These are phyloP conservation scores for Eunapius fragilis DNA, from an alignment of 37 sponge, comb jelly and placozoan species.

Conservation along the genomic window DNA sequence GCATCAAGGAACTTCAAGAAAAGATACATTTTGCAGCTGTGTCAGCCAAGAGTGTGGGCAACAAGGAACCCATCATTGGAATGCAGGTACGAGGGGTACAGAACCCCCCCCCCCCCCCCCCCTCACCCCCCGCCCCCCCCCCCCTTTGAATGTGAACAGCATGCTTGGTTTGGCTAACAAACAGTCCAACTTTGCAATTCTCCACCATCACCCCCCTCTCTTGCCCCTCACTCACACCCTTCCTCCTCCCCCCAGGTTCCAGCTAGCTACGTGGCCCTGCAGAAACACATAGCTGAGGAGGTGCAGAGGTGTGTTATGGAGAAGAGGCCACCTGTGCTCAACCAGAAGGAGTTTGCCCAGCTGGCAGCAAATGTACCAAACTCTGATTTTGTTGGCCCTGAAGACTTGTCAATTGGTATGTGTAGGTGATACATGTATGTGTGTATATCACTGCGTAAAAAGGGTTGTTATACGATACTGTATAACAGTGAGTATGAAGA, in stretches of 20 bases:
- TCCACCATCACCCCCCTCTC: too few species aligned
- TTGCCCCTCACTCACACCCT: too few species aligned
- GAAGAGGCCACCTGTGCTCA: conserved; percentile 44
- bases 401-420: conserved; percentile 49
- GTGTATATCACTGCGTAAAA: too few species aligned
- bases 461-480: too few species aligned
- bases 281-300: conserved; percentile 43
- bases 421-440: not conserved
- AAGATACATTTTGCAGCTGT: conserved; percentile 70
- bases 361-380: conserved; percentile 25
- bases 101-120: too few species aligned
- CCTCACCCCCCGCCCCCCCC: too few species aligned
- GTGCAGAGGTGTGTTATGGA: conserved; percentile 21
- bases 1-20: conserved; percentile 68
- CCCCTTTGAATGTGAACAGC: too few species aligned
- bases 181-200: too few species aligned
- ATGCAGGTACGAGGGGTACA: conserved; percentile 75
- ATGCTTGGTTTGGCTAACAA: too few species aligned
- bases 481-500: too few species aligned
- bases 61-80: conserved; percentile 81
- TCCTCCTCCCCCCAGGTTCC: conserved; percentile 39
- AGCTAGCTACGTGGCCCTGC: conserved; percentile 65
- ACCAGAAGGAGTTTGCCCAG: conserved; percentile 48
- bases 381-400: conserved; percentile 39
- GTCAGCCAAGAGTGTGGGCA: conserved; percentile 70